Evolutionary conservation across 1,140 invertebrate genomes (phyloP), one percentile per base, ranked within the genome.

Genomic region (Trachymyrmex cornetzi): DNA sequence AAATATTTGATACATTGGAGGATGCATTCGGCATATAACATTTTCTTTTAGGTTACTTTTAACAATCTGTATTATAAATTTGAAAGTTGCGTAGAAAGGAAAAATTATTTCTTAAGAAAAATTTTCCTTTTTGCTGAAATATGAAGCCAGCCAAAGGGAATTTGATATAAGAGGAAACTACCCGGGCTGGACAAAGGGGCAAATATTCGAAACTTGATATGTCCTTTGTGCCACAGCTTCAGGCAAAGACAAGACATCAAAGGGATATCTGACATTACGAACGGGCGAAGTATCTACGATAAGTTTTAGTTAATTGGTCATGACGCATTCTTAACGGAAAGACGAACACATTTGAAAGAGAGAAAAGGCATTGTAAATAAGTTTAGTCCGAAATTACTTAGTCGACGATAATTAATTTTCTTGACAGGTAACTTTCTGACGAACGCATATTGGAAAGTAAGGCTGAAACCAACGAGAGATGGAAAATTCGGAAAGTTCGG

Each of bases 151-250:
- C 44, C 77, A 53, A 64, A 69, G 48, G 77, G 48, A 80, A 80
- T 80, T 80, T 80, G 77, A 80, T 69, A 80, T 80, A 67, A 80
- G 63, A 69, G 19, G 48, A 80, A 80, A 69, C 77, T 67, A 80
- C 64, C 63, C 48, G 19, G 22, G n/a, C 77, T 69, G 77, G 77
- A 80, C 63, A 80, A 80, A 80, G 63, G 63, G 27, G 61, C 77
- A 80, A 80, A 80, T 80, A 80, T 80, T 80, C 44, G 77, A 80
- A 80, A 80, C 44, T 80, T 80, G 63, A 80, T 80, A 80, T 80
- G 77, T 50, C 59, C 59, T 69, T 80, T 69, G 44, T 67, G 77
- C n/a, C 63, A 30, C 63, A 69, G 63, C 63, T 80, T 80, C 48
- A 7, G 27, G 61, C 63, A 69, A 80, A 80, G 44, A 53, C 63